Evolutionary conservation across 2,888 invertebrate genomes (phyloP), one percentile per base, ranked within the genome.

Genomic region (Hyles lineata): DNA sequence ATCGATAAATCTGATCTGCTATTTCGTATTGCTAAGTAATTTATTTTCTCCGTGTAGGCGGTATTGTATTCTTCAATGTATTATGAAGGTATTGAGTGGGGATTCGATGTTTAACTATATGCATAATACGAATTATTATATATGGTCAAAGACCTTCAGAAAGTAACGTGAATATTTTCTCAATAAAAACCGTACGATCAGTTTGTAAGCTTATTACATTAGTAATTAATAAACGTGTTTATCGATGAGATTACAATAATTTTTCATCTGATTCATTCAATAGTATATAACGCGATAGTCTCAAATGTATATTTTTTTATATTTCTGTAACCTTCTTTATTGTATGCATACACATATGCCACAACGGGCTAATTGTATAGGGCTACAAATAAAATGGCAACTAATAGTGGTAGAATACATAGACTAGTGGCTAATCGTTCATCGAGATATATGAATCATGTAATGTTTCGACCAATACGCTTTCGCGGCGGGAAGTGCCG

Each of bases 401-500:
- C 77, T 86, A 83, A 82, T 86, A 89, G 85, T 83, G 77, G 82
- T 90, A 89, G 89, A 82, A 82, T 82, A 80, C 83, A 85, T 82
- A 82, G 76, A 76, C 74, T 84, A 86, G 82, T 43, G 21, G 75
- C 70, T 71, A 71, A 69, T 72, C 73, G 74, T 75, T 75, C 62
- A 73, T 74, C 52, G 70, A 74, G 76, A 74, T 75, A 74, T 75
- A 76, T 72, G 71, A 62, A 70, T 76, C 77, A 50, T 73, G 50
- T 72, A 62, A 61, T 52, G 71, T 58, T 84, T 87, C 84, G 90
- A 90, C 88, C 90, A 89, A 89, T 83, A 83, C 79, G 87, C 89
- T 90, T 88, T 81, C 79, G 81, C 80, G 78, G 82, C 83, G 15
- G 84, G 80, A 80, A 76, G 77, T 79, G 80, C 75, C 72, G 76